These are phyloP conservation scores for Grantiella picta DNA, from an alignment of 2,113 vertebrate genomes.

Conservation along the genomic window DNA sequence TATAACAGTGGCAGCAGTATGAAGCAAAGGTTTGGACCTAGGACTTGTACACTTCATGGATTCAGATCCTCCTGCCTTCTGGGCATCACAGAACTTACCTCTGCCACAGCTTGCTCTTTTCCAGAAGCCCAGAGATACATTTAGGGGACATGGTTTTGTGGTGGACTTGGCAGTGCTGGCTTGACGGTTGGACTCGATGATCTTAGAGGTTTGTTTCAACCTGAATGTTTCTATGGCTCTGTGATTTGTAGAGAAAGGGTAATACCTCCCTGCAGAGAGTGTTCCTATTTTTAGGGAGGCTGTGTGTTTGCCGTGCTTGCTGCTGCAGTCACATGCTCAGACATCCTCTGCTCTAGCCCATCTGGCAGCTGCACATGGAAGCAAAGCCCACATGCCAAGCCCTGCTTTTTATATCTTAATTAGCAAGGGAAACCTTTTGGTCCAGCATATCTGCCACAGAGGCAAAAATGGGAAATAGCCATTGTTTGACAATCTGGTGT, in stretches of 20 bases:
- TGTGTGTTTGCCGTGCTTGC: background rate
- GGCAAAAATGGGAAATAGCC: background rate
- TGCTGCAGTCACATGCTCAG: background rate
- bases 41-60: background rate
- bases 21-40: background rate
- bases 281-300: background rate
- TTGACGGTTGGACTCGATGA: background rate
- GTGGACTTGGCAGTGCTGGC: background rate
- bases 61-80: background rate
- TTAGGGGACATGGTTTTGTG: background rate
- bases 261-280: background rate
- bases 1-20: background rate
- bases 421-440: background rate
- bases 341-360: background rate
- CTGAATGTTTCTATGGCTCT: background rate
- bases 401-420: background rate
- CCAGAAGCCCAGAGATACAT: background rate
- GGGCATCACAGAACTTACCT: background rate
- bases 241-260: background rate
- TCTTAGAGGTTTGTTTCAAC: background rate
- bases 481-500: background rate
- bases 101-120: background rate
- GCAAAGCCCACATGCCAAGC: background rate
- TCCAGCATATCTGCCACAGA: background rate
- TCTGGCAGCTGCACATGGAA: slow-evolving; percentile 5